Percentiles rank a stretch among this genome's conserved stretches.
These are phyloP conservation scores for Parnassius mnemosyne DNA, from an alignment of 2,888 invertebrate species.

Conservation along the genomic window DNA sequence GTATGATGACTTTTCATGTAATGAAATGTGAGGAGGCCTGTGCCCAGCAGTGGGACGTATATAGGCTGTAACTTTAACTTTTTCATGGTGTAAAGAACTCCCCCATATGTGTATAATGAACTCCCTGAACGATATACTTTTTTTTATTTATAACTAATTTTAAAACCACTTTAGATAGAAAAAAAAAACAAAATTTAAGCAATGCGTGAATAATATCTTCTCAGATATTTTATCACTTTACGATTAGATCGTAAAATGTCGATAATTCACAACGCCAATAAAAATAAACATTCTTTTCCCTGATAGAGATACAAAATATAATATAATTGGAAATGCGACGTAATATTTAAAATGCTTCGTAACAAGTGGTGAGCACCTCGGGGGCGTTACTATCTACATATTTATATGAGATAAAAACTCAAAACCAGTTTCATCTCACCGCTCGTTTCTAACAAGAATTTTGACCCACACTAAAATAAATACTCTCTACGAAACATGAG, in stretches of 20 bases:
- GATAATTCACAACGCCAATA: constrained; percentile 38
- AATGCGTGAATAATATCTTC: background rate
- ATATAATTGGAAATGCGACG: constrained; percentile 51
- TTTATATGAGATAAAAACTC: constrained; percentile 68
- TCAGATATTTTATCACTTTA: constrained; percentile 27
- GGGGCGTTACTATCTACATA: constrained; percentile 73
- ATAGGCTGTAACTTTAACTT: too few relatives aligned
- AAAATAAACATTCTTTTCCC: constrained; percentile 38
- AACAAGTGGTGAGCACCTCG: constrained; percentile 62
- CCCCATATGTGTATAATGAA: too few relatives aligned
- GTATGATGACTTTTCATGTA: too few relatives aligned
- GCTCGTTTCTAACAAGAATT: constrained; percentile 76
- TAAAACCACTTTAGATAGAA: too few relatives aligned
- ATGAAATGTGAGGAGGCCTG: too few relatives aligned
- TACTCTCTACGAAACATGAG: constrained; percentile 75
- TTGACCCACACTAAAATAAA: constrained; percentile 76
- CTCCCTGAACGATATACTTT: too few relatives aligned
- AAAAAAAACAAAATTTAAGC: too few relatives aligned
- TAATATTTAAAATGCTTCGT: constrained; percentile 58
- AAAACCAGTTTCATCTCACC: constrained; percentile 69
- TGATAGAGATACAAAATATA: constrained; percentile 53
- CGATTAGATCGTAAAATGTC: constrained; percentile 34
- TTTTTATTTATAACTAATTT: too few relatives aligned
- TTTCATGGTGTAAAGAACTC: too few relatives aligned
- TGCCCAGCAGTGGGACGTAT: too few relatives aligned